phyloP scores from a whole-genome alignment of 2,113 vertebrate species.

The Sebastes fasciatus region DNA sequence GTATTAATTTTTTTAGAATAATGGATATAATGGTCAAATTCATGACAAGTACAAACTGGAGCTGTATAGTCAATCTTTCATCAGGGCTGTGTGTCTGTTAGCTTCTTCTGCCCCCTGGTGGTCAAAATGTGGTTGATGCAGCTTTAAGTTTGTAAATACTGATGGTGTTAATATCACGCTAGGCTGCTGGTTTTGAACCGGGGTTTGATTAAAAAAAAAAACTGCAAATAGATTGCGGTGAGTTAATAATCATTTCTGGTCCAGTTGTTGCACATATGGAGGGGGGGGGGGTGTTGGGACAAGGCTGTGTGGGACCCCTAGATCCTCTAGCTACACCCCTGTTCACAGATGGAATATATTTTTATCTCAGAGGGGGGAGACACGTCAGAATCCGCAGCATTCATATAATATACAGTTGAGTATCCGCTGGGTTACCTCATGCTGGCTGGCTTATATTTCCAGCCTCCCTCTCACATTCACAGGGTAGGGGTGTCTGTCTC shows the following conservation, averaged over 20 bases:
- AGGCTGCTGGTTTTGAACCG: background rate
- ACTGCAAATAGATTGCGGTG: no score
- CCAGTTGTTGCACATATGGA: background rate
- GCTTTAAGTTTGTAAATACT: background rate
- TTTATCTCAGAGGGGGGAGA: no score
- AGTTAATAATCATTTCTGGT: no score
- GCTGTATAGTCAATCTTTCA: no score
- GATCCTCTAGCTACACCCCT: background rate
- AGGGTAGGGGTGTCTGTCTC: conserved; percentile 40
- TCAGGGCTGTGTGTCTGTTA: background rate
- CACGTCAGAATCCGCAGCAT: no score
- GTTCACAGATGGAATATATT: background rate
- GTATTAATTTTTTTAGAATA: no score
- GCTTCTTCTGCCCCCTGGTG: background rate
- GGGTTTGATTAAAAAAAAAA: no score
- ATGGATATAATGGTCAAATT: background rate
- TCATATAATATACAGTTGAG: background rate
- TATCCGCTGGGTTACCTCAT: background rate
- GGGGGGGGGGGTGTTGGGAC: background rate
- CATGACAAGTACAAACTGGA: background rate
- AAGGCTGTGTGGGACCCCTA: background rate
- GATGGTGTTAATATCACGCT: background rate
- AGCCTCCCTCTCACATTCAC: conserved; percentile 35
- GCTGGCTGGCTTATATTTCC: conserved; percentile 27
- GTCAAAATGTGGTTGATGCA: background rate